Percentiles rank a stretch among this genome's conserved stretches.
phyloP scores from a whole-genome alignment of 2,888 invertebrate genomes.

The Sphaeridia pumilis region DNA sequence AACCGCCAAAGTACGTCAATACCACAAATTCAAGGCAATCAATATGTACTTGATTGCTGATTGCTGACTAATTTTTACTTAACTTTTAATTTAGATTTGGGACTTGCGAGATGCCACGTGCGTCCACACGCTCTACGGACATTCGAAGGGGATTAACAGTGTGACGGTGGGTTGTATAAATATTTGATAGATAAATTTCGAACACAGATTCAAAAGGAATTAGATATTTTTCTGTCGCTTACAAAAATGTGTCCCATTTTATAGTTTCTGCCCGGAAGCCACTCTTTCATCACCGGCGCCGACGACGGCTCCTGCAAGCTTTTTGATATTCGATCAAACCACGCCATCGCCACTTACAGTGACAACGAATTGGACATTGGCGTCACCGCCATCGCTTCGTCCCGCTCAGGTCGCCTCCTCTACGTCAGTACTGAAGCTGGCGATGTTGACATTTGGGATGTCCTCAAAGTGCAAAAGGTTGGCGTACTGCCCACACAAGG shows the following conservation, averaged over 20 bases:
- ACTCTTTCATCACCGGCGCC: background rate
- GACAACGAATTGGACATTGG: background rate
- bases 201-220: background rate
- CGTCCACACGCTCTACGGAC: background rate
- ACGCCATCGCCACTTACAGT: background rate
- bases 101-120: background rate
- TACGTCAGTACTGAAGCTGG: background rate
- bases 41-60: background rate
- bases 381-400: background rate
- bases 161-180: background rate
- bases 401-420: background rate
- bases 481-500: too few species aligned
- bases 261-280: background rate
- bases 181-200: background rate
- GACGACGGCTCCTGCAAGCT: background rate
- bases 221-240: background rate
- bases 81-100: background rate
- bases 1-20: background rate
- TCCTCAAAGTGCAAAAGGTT: background rate
- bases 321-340: background rate
- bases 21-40: background rate
- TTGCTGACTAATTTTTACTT: background rate
- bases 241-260: background rate
- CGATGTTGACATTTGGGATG: background rate
- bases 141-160: background rate